Base-by-base conservation (phyloP, 2,888 invertebrate species). In the Lumbricus terrestris region DNA sequence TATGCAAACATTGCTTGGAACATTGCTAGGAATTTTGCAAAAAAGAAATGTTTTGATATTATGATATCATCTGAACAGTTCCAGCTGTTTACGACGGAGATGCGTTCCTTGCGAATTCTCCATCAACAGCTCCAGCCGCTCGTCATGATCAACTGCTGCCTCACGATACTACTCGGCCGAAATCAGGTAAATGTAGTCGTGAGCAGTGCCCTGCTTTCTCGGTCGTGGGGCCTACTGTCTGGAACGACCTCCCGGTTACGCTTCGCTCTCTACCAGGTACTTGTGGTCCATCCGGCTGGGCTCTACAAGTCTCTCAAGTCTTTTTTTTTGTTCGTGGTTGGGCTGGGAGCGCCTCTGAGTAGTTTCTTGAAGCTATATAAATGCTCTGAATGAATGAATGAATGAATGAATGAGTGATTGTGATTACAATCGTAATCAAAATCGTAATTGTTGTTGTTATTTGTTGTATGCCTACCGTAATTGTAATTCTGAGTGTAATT, bases 81-180 rank as follows among this genome's bases (percentile, higher is more conserved):
- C n/a, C 85, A 85, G 35, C 23, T 37, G 85, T 85, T 85, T 85
- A 85, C 85, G 18, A 35, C 85, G 34, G 85, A 85, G 85, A 85
- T 85, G 85, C 85, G 85, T 35, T 85, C 85, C 37, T 37, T 85
- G 85, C 34, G 85, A 37, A 85, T 85, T 85, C 85, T 85, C 37
- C 34, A 85, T 23, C 85, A 85, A 29, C 85, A 85, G 35, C 85
- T 85, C n/a, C 85, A 85, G 85, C 85, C 85, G 13, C 85, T 85
- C 15, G 35, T 85, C 85, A 85, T 85, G 85, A 85, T 85, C 35
- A 85, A 85, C 35, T 85, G 85, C 37, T 85, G 85, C 37, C 37
- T 85, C 6, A 85, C 85, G 85, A 85, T 85, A 37, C 85, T 85
- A 35, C 85, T 85, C 6, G 34, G 35, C 34, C 35, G 37, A 85